Evolutionary conservation across 2,888 invertebrate genomes (phyloP), one percentile per base, ranked within the genome.

Genomic region (Eupithecia subumbrata): DNA sequence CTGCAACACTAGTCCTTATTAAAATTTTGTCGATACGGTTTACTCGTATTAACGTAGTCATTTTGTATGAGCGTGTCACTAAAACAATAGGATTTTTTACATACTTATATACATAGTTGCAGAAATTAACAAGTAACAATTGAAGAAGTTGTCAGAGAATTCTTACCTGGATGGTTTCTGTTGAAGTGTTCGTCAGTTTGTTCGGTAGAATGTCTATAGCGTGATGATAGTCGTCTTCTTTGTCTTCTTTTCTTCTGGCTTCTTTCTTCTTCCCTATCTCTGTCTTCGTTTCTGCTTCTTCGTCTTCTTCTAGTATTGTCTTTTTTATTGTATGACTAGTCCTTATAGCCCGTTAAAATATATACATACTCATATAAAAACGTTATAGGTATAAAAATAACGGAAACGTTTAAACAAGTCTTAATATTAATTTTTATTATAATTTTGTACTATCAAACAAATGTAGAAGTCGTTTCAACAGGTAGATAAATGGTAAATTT

Each of bases 391-490:
- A 91, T 92, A 91, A 90, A 92, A 92, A 91, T 92, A 94, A 94
- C 91, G 88, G 86, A 93, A 94, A 89, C 84, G 89, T 92, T 90
- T 89, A 94, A 95, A 91, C 93, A 88, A 95, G 89, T 92, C 93
- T 93, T 94, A 95, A 93, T 85, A 87, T 91, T 93, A 94, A 94
- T 94, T 95, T 94, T 94, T 93, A 83, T 90, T 91, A 87, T 90
- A 94, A 95, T 95, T 95, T 94, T 94, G 94, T 94, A 95, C 95
- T 94, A 91, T 95, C 89, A 95, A 95, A 94, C 88, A 94, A 95
- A 94, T 93, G 90, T 94, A 91, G 93, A 94, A 93, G 88, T 91
- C 85, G 86, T 83, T 90, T 92, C 90, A 94, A 94, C 93, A 91
- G 90, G 92, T 93, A 93, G 94, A 90, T 94, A 94, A 94, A 91